Evolutionary conservation across 2,888 invertebrate genomes (phyloP), one percentile per base, ranked within the genome.

Genomic region (Hypena proboscidalis): DNA sequence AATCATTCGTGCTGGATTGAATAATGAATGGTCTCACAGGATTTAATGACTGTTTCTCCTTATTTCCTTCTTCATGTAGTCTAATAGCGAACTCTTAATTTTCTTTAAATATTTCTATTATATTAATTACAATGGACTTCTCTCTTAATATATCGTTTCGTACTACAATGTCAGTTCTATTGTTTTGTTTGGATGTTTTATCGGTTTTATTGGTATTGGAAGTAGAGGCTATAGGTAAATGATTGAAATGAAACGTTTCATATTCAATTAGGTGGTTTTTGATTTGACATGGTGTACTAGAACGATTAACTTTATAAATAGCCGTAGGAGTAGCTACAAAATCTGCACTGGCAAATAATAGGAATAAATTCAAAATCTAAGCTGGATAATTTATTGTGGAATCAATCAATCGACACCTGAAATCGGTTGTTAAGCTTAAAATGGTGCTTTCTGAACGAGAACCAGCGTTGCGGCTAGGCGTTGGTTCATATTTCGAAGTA

Each of bases 291-390:
- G 4, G 22, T 22, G 22, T 22, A 22, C 22, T n/a, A n/a, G n/a
- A n/a, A n/a, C n/a, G 22, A 22, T 3, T 8, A 22, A 22, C n/a
- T 22, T 22, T 22, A 22, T 22, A 22, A 22, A 22, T n/a, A 22
- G 22, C 22, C 22, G n/a, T 5, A 22, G 22, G 22, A 22, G 22
- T n/a, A 22, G 22, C 22, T 22, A 22, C 22, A 22, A 22, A 22
- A 22, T 22, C 22, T 7, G 22, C 22, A 22, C 8, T 22, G 22
- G n/a, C n/a, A n/a, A 3, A 22, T 22, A 22, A 22, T 22, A 22
- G 4, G 8, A 8, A 22, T 22, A 22, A 22, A 22, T 22, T 22
- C 8, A 8, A 22, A n/a, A 22, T 22, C 22, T 6, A 22, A 22
- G 22, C 22, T 22, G 22, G 22, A 22, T 6, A 22, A n/a, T 22